phyloP scores from a whole-genome alignment of 53 echinoderm and acorn worm species.

The Echinometra lucunter region DNA sequence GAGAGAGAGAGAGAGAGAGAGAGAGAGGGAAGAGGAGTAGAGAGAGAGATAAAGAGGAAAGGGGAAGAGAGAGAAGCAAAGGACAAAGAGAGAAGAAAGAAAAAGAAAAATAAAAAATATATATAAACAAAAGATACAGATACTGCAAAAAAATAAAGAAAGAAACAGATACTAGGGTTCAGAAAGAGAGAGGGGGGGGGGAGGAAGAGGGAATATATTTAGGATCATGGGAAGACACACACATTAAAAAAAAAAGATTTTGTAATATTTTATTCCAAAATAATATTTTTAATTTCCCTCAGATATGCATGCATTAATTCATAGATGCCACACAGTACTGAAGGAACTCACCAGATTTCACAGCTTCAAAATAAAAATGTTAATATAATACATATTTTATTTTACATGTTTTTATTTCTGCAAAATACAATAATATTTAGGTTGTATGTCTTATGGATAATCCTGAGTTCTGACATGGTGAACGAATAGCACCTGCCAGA shows the following conservation, averaged over 20 bases:
- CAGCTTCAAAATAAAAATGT: too few species aligned
- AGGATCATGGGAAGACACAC: background rate
- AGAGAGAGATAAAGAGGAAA: background rate
- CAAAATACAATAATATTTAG: background rate
- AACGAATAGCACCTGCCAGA: too few species aligned
- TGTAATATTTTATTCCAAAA: too few species aligned
- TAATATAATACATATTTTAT: too few species aligned
- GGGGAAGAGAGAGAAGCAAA: background rate
- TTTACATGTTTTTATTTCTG: too few species aligned
- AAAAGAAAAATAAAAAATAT: background rate
- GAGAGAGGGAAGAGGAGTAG: background rate
- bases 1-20: background rate
- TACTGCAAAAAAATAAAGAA: background rate
- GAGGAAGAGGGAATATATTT: background rate
- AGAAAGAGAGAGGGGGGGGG: too few species aligned
- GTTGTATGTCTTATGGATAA: background rate
- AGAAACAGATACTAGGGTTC: background rate
- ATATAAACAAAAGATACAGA: background rate
- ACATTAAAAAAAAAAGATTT: background rate
- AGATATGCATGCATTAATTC: too few species aligned
- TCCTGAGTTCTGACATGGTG: too few species aligned
- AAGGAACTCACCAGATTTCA: too few species aligned
- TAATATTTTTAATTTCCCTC: too few species aligned
- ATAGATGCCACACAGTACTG: too few species aligned
- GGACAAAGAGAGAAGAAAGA: background rate